Conservation (phyloP, 2,797 vertebrate genomes). For the Microctenopoma stevenorrisi region DNA sequence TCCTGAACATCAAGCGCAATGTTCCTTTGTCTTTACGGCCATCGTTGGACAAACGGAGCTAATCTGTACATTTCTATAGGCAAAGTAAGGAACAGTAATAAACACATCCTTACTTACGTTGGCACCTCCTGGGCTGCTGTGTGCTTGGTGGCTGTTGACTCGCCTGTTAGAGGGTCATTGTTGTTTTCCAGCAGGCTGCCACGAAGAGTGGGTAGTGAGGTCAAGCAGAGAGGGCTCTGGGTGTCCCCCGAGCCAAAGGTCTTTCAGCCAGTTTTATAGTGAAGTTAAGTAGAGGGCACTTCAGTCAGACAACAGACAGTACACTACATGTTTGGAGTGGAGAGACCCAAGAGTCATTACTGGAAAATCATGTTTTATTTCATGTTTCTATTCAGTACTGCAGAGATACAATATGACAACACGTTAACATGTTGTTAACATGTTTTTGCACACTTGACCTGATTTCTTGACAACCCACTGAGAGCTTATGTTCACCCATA, state of each 20-base stretch:
- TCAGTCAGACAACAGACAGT: slow-evolving; percentile 22
- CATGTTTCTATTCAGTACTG: not conserved
- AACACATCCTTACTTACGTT: slow-evolving; percentile 39
- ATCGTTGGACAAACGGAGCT: not conserved
- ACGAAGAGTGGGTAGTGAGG: slow-evolving; percentile 48
- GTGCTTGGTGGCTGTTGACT: slow-evolving; percentile 50
- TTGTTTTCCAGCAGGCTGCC: slow-evolving; percentile 71
- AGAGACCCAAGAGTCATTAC: not conserved
- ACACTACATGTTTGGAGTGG: not conserved
- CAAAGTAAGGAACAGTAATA: slow-evolving; percentile 35
- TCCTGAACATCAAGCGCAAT: not conserved
- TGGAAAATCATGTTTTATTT: slow-evolving; percentile 35
- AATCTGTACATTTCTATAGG: slow-evolving; percentile 12
- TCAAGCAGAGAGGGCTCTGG: slow-evolving; percentile 58
- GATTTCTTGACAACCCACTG: slow-evolving; percentile 5
- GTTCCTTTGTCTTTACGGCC: slow-evolving; percentile 11
- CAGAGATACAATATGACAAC: not conserved
- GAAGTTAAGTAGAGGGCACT: slow-evolving; percentile 52
- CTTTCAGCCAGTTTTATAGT: slow-evolving; percentile 50
- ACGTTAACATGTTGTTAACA: slow-evolving; percentile 1
- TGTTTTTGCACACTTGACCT: not conserved
- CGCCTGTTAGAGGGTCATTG: slow-evolving; percentile 75
- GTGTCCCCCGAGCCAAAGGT: slow-evolving; percentile 46
- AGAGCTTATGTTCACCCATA: slow-evolving; percentile 12
- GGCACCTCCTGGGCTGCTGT: slow-evolving; percentile 41